Evolutionary conservation across 1,140 invertebrate species (phyloP), one percentile per base, ranked within the genome.

Genomic region (Camponotus pennsylvanicus): DNA sequence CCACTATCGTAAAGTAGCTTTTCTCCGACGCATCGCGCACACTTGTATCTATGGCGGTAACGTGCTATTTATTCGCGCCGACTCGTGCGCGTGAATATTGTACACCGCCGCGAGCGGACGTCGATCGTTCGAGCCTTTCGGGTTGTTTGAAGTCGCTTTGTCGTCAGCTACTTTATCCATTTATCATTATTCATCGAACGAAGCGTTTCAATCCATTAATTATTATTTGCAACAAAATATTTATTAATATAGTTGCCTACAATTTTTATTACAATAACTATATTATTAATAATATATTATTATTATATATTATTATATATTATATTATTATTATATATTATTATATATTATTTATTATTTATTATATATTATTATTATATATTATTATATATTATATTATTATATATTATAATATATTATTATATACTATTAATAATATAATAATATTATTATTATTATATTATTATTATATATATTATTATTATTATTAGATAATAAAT

Each of bases 1-100:
- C 91, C 92, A 92, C 93, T 92, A 88, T 92, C 92, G 91, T 93
- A 91, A 93, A 93, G 90, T 93, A 92, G 90, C 93, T 92, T 94
- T 91, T 88, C 90, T 90, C 89, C 73, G 86, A 89, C 92, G 86
- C 86, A 90, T 88, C 89, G 89, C 82, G 78, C 86, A 75, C 84
- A 13, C 52, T 9, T 71, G 27, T 86, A 52, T 57, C 11, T 69
- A 40, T 71, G 13, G 6, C 13, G 27, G 37, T 52, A 59, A 69
- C 61, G 63, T 77, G 73, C 52, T 86, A 75, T 71, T 89, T 84
- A 63, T 69, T 78, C 88, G 21, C 40, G 52, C 67, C 49, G n/a
- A 32, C 5, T 21, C 32, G 64, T n/a, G 55, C 21, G 57, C 45
- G 78, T 66, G 67, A 66, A 49, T 49, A 13, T 66, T 49, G 55